These are phyloP conservation scores for Oryzias celebensis DNA, from an alignment of 2,113 vertebrate genomes.

Conservation along the genomic window DNA sequence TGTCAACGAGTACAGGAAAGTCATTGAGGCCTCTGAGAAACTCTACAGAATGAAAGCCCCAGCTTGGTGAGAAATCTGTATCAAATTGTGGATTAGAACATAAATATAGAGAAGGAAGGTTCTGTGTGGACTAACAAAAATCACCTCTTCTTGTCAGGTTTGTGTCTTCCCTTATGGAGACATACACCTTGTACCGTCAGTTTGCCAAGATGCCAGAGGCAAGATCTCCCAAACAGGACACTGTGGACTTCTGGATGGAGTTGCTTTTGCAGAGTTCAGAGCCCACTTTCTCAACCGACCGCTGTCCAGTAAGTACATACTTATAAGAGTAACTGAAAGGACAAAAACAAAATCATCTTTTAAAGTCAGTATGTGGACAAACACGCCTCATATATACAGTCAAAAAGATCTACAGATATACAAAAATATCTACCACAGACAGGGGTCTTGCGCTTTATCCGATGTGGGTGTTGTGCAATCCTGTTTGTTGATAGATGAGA, in stretches of 20 bases:
- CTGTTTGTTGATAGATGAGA: neutral
- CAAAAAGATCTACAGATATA: no score
- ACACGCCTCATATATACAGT: neutral
- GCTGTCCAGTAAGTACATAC: constrained; percentile 79
- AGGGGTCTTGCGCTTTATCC: no score
- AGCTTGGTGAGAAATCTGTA: constrained; percentile 78
- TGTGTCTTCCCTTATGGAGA: constrained; percentile 89
- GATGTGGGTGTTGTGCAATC: neutral
- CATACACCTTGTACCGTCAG: constrained; percentile 85
- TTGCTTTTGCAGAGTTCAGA: constrained; percentile 82
- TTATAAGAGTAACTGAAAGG: no score
- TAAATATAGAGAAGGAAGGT: neutral
- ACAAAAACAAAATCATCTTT: neutral
- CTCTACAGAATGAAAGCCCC: constrained; percentile 88
- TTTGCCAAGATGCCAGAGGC: constrained; percentile 74
- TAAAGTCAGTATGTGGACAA: neutral
- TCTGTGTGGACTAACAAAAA: neutral
- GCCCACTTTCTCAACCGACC: constrained; percentile 63
- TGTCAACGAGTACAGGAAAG: constrained; percentile 81
- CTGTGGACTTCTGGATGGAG: constrained; percentile 87
- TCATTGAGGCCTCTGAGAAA: constrained; percentile 86
- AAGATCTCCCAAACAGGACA: constrained; percentile 69
- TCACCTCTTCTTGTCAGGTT: constrained; percentile 73
- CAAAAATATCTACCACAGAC: no score
- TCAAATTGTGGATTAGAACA: neutral